Base-by-base conservation (phyloP, 2,113 vertebrate genomes). In the Centropristis striata region DNA sequence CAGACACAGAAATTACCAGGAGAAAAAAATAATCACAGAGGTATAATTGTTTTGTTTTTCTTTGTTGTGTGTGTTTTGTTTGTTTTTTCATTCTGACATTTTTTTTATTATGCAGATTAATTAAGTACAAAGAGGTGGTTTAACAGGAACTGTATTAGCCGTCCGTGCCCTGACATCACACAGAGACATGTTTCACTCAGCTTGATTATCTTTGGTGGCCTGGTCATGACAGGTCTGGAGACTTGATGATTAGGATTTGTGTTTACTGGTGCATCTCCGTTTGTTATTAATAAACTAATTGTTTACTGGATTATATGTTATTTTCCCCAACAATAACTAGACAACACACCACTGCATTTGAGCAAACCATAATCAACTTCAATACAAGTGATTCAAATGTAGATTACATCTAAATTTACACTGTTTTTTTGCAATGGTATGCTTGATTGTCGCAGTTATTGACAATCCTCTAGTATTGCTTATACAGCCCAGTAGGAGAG, bases 21-120 rank as follows among this genome's bases (percentile, higher is more conserved):
- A 78, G 74, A 63, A 42, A 82, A 8, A 68, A 78, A 87, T 68
- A 59, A 78, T 80, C 55, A 76, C 77, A 78, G 53, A 75, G 49
- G 68, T 86, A 51, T 87, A 83, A 90, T 88, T 90, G 75, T 84
- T 91, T 84, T 87, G 76, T 83, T 83, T 88, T 74, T 79, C 49
- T 68, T 80, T 66, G 23, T 36, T 37, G 6, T 46, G 42, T 72
- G 79, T 81, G 84, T 84, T 55, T 81, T 81, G 84, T 84, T 55
- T 28, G 53, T 64, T 58, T 78, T 66, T 71, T 80, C 37, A 65
- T 64, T 16, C 28, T 46, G 64, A 79, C 53, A 60, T 81, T 78
- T 68, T 78, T 68, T 73, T 53, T 50, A 86, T 90, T 77, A 81
- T 49, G 58, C 64, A 57, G 70, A 88, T 90, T 84, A 79, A 68